These are phyloP conservation scores for Poeciliopsis prolifica DNA, from an alignment of 2,113 vertebrate genomes.

Conservation along the genomic window DNA sequence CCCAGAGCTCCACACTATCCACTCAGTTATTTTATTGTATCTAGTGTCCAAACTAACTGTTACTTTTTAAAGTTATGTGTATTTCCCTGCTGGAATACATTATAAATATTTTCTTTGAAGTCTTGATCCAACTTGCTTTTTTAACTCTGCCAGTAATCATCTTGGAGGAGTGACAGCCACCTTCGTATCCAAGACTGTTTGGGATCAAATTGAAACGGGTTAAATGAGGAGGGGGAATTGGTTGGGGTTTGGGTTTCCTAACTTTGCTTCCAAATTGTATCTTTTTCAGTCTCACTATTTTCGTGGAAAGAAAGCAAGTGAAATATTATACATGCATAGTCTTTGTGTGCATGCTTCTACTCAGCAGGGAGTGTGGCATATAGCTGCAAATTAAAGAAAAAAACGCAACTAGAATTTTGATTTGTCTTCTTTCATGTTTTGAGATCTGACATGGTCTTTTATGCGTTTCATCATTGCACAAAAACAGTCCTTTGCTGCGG, in stretches of 20 bases:
- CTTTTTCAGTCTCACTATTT: background rate
- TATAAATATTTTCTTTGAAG: background rate
- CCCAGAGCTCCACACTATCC: background rate
- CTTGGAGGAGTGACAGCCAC: slow-evolving; percentile 12
- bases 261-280: slow-evolving; percentile 8
- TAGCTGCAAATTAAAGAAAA: slow-evolving; percentile 6
- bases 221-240: background rate
- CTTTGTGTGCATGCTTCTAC: slow-evolving; percentile 12
- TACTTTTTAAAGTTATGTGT: background rate
- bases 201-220: background rate
- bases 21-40: background rate
- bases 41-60: background rate
- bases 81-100: background rate
- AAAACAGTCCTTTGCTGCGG: background rate
- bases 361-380: slow-evolving; percentile 24
- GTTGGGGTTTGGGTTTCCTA: slow-evolving; percentile 3
- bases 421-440: slow-evolving; percentile 24
- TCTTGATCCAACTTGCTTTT: slow-evolving; percentile 1
- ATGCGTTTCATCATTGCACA: slow-evolving; percentile 30
- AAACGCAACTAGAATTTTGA: slow-evolving; percentile 12
- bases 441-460: slow-evolving; percentile 20
- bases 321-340: slow-evolving; percentile 4
- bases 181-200: slow-evolving; percentile 1
- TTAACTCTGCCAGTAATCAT: slow-evolving; percentile 3
- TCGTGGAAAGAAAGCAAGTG: background rate